These are phyloP conservation scores for Drosophila maculinotata DNA, from an alignment of 2,888 invertebrate species.

Conservation along the genomic window DNA sequence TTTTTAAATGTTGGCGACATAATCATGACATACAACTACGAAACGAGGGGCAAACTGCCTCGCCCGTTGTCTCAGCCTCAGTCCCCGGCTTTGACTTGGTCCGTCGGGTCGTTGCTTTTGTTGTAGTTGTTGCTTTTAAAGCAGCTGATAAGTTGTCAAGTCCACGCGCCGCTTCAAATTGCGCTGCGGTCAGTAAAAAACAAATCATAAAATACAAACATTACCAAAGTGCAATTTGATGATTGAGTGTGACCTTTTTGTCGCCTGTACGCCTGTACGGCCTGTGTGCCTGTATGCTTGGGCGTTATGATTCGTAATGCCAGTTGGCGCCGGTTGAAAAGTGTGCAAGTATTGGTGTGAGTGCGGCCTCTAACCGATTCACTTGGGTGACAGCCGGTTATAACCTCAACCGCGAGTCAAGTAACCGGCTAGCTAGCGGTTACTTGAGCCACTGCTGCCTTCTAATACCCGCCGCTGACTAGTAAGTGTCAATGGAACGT, in stretches of 20 bases:
- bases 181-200: slow-evolving; percentile 35
- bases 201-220: slow-evolving; percentile 6
- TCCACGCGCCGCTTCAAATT: slow-evolving; percentile 55
- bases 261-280: slow-evolving; percentile 4
- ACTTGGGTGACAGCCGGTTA: slow-evolving; percentile 56
- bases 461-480: slow-evolving; percentile 40
- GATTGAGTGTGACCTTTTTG: slow-evolving; percentile 45
- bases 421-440: slow-evolving; percentile 27
- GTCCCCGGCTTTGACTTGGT: slow-evolving; percentile 3
- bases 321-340: slow-evolving; percentile 22
- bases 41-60: slow-evolving; percentile 21
- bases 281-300: not conserved
- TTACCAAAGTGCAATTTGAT: slow-evolving; percentile 48
- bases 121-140: not conserved
- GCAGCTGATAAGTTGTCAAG: slow-evolving; percentile 58
- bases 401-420: slow-evolving; percentile 50
- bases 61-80: slow-evolving; percentile 31
- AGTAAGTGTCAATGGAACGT: slow-evolving; percentile 55
- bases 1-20: slow-evolving; percentile 51
- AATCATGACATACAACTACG: slow-evolving; percentile 25
- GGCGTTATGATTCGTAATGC: slow-evolving; percentile 7
- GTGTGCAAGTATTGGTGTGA: slow-evolving; percentile 1
- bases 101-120: slow-evolving; percentile 5
- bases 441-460: slow-evolving; percentile 39
- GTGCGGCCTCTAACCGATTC: slow-evolving; percentile 53